These are phyloP conservation scores for Mesoligia furuncula DNA, from an alignment of 2,888 invertebrate species.

Conservation along the genomic window DNA sequence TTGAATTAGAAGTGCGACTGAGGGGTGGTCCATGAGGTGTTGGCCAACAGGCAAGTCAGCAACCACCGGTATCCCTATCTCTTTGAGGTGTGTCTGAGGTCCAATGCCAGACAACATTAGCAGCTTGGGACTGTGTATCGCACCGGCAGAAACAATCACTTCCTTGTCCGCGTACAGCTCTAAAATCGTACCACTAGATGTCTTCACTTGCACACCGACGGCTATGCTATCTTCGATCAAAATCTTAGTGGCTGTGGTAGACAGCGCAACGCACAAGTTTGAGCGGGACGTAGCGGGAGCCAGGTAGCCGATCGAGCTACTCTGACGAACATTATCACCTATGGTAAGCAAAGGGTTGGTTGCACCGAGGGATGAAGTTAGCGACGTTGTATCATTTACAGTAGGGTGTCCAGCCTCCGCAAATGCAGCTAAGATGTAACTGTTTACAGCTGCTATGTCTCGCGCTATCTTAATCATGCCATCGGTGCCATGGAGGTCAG, in stretches of 20 bases:
- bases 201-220: slow-evolving; percentile 66
- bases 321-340: slow-evolving; percentile 40
- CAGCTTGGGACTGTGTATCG: slow-evolving; percentile 71
- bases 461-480: slow-evolving; percentile 45
- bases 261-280: slow-evolving; percentile 42
- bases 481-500: slow-evolving; percentile 40
- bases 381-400: slow-evolving; percentile 45
- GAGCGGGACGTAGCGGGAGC: neutral
- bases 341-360: slow-evolving; percentile 39
- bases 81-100: slow-evolving; percentile 64
- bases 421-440: slow-evolving; percentile 8
- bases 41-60: slow-evolving; percentile 58
- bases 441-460: neutral
- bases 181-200: slow-evolving; percentile 48
- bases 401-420: slow-evolving; percentile 27
- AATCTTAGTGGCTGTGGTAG: slow-evolving; percentile 51
- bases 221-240: slow-evolving; percentile 64
- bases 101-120: slow-evolving; percentile 77
- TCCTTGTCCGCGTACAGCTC: slow-evolving; percentile 66
- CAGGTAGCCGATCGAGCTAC: slow-evolving; percentile 37
- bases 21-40: slow-evolving; percentile 59
- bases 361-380: slow-evolving; percentile 22
- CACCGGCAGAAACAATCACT: slow-evolving; percentile 74
- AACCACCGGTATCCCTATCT: slow-evolving; percentile 64
- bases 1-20: neutral